These are phyloP conservation scores for Mus caroli DNA, from an alignment of 2,797 vertebrate genomes.

Conservation along the genomic window DNA sequence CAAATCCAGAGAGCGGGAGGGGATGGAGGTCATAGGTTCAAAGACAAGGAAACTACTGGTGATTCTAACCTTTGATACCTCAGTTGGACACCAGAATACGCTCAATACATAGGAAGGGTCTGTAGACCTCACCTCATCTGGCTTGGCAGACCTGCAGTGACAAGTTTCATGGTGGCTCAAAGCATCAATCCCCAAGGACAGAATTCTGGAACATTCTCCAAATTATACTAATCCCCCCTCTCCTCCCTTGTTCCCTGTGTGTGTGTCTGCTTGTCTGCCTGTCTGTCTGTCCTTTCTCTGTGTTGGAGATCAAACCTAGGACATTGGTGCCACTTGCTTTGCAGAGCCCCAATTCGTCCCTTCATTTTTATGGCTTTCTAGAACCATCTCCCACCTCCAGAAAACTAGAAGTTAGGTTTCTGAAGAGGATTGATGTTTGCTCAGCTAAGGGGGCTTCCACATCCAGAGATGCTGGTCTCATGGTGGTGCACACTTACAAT, in stretches of 20 bases:
- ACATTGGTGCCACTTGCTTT: background rate
- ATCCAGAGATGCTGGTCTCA: background rate
- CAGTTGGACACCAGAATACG: too few relatives aligned
- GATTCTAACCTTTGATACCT: fast-evolving
- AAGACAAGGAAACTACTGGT: background rate
- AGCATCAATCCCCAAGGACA: background rate
- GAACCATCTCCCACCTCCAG: background rate
- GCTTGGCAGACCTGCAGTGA: background rate
- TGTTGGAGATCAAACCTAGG: background rate
- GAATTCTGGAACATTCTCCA: background rate
- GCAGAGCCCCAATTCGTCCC: background rate
- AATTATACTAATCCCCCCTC: background rate
- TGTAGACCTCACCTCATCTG: background rate
- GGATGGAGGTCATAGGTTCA: background rate
- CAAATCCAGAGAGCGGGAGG: background rate
- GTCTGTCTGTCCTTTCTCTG: background rate
- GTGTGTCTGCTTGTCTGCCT: background rate
- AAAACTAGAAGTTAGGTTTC: background rate
- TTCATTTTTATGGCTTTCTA: background rate
- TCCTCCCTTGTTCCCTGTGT: background rate
- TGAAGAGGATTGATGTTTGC: background rate
- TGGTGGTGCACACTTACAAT: background rate
- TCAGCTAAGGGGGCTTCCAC: background rate
- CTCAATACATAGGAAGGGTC: background rate
- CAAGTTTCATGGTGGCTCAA: background rate